Percentiles rank a stretch among this genome's conserved stretches.
Evolutionary conservation across 2,113 vertebrate species (phyloP).

Genomic region (Xiphorhynchus elegans): DNA sequence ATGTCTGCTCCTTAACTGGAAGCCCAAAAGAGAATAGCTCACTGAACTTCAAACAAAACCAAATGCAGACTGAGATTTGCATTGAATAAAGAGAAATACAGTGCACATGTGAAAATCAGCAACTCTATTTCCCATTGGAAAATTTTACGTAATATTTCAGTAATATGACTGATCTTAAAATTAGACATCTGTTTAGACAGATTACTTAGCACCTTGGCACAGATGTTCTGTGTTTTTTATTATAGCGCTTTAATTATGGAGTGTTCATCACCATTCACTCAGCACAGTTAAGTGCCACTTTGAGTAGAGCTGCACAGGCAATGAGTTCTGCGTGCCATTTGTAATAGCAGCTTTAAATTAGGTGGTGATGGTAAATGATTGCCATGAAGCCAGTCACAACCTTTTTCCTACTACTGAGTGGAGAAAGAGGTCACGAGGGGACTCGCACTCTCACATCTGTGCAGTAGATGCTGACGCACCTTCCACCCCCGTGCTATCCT

Average conservation of each 20-base stretch:
- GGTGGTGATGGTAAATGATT: not conserved
- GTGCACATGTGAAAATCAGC: not conserved
- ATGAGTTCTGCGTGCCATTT: not conserved
- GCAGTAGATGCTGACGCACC: not conserved
- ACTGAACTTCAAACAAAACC: not conserved
- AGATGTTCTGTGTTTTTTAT: slow-evolving; percentile 49
- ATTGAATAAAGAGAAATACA: not conserved
- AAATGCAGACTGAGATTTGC: not conserved
- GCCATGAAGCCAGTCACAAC: not conserved
- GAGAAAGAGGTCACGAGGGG: not conserved
- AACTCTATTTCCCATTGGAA: not conserved
- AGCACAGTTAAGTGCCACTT: slow-evolving; percentile 15
- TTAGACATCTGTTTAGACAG: slow-evolving; percentile 37
- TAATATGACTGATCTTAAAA: slow-evolving; percentile 12
- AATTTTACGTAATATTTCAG: not conserved
- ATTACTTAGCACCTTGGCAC: slow-evolving; percentile 49
- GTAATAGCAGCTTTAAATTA: slow-evolving; percentile 25
- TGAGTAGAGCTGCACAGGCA: not conserved
- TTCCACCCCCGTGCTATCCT: not conserved
- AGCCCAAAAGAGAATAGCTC: not conserved
- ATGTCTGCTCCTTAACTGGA: not conserved
- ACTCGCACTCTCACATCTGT: not conserved
- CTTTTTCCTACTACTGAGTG: not conserved
- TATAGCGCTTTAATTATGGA: slow-evolving; percentile 41
- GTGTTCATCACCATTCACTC: slow-evolving; percentile 43